These are phyloP conservation scores for Sardina pilchardus DNA, from an alignment of 2,113 vertebrate genomes.

Conservation along the genomic window DNA sequence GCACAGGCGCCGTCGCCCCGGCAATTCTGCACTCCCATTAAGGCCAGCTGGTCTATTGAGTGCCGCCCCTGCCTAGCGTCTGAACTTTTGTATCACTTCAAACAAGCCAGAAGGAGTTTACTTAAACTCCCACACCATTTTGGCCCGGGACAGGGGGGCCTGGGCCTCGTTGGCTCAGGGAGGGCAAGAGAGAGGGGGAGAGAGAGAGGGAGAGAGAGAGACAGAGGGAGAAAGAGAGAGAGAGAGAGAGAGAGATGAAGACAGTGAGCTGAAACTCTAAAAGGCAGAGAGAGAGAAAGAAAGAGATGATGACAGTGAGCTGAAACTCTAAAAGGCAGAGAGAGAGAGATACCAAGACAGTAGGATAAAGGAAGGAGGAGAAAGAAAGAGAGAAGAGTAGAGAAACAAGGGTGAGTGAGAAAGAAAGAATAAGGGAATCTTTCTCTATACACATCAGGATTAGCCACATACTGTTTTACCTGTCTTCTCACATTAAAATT, in stretches of 20 bases:
- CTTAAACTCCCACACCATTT: constrained; percentile 55
- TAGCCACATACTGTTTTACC: not conserved
- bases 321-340: not conserved
- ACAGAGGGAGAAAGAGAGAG: constrained; percentile 26
- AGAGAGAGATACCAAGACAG: not conserved
- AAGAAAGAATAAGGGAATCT: not conserved
- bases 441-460: not conserved
- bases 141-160: constrained; percentile 26
- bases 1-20: constrained; percentile 54
- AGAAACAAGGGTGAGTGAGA: constrained; percentile 33
- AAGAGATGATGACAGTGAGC: constrained; percentile 25
- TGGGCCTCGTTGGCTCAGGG: not conserved
- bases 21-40: constrained; percentile 71
- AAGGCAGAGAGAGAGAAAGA: constrained; percentile 17
- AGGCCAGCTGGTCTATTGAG: constrained; percentile 58
- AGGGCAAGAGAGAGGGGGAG: not conserved
- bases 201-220: not conserved
- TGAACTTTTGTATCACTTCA: constrained; percentile 53
- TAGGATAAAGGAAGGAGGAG: not conserved
- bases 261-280: constrained; percentile 12
- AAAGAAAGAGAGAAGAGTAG: constrained; percentile 9
- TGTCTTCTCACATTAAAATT: not conserved
- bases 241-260: constrained; percentile 21
- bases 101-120: constrained; percentile 51
- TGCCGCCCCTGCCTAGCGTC: constrained; percentile 45